Evolutionary conservation across 2,888 invertebrate genomes (phyloP), one percentile per base, ranked within the genome.

Genomic region (Caradrina kadenii): DNA sequence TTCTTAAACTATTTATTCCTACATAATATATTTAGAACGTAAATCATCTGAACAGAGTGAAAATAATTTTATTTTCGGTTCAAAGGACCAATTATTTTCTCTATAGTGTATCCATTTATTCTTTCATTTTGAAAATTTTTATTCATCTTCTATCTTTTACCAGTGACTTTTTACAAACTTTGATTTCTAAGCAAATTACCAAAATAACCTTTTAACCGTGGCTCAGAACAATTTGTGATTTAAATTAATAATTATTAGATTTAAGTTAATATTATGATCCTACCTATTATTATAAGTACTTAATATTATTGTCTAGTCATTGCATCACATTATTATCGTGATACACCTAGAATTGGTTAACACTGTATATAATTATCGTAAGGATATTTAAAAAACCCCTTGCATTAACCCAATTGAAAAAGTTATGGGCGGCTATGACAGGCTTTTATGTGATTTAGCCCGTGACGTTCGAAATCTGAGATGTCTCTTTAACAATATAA

Each of bases 291-390:
- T 60, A 1, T 72, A 67, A 80, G 72, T 74, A 72, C 76, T 73
- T 84, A 73, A 69, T 82, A 65, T 84, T 84, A 79, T 68, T 84
- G 76, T 91, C 90, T 91, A 91, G 90, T 91, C 90, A 91, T 85
- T 82, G 64, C 87, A 88, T 88, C 87, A 87, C 83, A 84, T 75
- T 69, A 53, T 26, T 66, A 62, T 1, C 53, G 79, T 73, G 31
- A 35, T 63, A 50, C 60, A 63, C 42, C 13, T 11, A 17, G 2
- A 35, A 22, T 54, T 58, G 13, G 10, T 8, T 26, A 52, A 53
- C 5, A 42, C 0, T 19, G 45, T 45, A 45, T 5, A 45, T 45
- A 45, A 17, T 45, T 17, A 17, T 17, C 17, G 17, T 17, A 45
- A 45, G 45, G 45, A 17, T 45, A 17, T 45, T 17, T 15, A 15